phyloP scores from a whole-genome alignment of 2,888 invertebrate genomes.

The Heliconius hortense region DNA sequence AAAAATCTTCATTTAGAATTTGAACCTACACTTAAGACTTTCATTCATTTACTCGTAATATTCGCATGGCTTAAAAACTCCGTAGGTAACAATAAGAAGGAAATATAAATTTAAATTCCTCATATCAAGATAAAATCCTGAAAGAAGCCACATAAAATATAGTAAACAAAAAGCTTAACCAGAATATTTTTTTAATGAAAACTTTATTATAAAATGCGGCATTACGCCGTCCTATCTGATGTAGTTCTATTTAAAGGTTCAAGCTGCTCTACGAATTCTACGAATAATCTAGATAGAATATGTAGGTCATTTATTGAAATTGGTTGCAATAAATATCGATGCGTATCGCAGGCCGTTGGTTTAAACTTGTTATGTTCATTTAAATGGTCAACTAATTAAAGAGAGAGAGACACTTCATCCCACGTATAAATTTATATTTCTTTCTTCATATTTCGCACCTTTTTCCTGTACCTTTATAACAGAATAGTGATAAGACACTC shows the following conservation, averaged over 20 bases:
- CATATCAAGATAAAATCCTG: neutral
- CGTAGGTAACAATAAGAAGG: neutral
- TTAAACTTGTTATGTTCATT: constrained; percentile 40
- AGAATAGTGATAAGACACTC: too few relatives aligned
- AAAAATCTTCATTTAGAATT: too few relatives aligned
- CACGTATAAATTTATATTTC: too few relatives aligned
- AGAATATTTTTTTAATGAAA: constrained; percentile 21
- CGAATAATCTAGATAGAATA: constrained; percentile 35
- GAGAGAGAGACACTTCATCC: neutral
- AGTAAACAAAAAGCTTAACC: constrained; percentile 2
- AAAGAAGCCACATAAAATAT: neutral
- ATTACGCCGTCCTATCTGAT: constrained; percentile 18
- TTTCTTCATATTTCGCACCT: too few relatives aligned
- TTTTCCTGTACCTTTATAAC: too few relatives aligned
- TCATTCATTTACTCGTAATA: neutral
- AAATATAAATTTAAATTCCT: neutral
- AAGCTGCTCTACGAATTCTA: constrained; percentile 8
- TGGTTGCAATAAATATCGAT: constrained; percentile 45
- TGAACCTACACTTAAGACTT: too few relatives aligned
- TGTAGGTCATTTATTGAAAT: constrained; percentile 48
- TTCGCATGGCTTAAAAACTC: neutral
- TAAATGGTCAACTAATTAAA: neutral
- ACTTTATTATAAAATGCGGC: constrained; percentile 13
- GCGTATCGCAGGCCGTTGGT: constrained; percentile 26
- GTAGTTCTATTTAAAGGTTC: constrained; percentile 23